Evolutionary conservation across 2,113 vertebrate species (phyloP).

Genomic region (Rhabdornis inornatus): DNA sequence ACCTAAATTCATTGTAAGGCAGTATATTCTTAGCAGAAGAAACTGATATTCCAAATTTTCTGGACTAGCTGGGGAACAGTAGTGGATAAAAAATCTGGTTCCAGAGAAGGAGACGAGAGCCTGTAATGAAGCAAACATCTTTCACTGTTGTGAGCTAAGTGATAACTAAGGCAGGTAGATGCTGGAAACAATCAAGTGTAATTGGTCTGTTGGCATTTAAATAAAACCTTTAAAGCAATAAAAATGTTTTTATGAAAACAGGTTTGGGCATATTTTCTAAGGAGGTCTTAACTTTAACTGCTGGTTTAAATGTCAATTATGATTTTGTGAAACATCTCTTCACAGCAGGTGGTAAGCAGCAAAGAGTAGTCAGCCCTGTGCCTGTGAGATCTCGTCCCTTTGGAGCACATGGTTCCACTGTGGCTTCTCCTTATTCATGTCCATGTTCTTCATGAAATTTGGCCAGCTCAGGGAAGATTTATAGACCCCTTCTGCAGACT

Average conservation of each 20-base stretch:
- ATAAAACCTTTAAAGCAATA: conserved; percentile 50
- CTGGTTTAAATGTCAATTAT: conserved; percentile 24
- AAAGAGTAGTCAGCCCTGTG: not conserved
- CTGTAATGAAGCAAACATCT: not conserved
- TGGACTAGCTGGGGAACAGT: not conserved
- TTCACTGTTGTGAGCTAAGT: not conserved
- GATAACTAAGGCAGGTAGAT: conserved; percentile 16
- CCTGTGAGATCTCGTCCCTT: not conserved
- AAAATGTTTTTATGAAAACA: conserved; percentile 59
- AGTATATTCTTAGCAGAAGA: not conserved
- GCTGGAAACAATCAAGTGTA: conserved; percentile 31
- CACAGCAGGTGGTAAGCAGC: not conserved
- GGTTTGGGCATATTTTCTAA: not conserved
- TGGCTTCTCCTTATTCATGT: not conserved
- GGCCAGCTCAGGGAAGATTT: not conserved
- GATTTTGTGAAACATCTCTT: not conserved
- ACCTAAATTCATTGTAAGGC: not conserved
- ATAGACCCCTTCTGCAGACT: not conserved
- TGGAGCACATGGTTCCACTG: not conserved
- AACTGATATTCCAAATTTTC: not conserved
- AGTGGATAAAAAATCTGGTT: not conserved
- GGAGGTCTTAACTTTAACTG: not conserved
- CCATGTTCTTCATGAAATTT: not conserved
- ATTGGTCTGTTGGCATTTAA: conserved; percentile 45
- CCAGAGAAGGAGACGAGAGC: not conserved